Conservation (phyloP, 2,797 vertebrate genomes). For the Ptychadena robeensis region DNA sequence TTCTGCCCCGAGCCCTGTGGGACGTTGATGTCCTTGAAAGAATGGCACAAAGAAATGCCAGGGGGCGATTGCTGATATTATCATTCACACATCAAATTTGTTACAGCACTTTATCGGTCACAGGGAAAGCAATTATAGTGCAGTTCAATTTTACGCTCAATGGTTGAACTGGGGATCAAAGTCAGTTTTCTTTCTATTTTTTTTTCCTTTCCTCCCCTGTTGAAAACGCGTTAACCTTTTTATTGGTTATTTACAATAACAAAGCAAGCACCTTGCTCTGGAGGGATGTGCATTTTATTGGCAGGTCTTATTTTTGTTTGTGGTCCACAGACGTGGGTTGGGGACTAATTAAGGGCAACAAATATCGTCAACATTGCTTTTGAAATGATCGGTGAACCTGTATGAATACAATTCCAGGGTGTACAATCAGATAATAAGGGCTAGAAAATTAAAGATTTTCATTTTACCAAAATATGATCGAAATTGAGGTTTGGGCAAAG, state of each 20-base stretch:
- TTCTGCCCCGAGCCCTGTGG: constrained; percentile 80
- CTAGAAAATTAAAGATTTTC: no score
- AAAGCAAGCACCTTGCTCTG: constrained; percentile 20
- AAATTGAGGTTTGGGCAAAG: no score
- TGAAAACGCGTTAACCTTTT: constrained; percentile 73
- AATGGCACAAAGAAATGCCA: constrained; percentile 80
- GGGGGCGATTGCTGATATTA: constrained; percentile 87
- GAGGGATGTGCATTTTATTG: background rate
- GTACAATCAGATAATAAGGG: no score
- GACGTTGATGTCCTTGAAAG: constrained; percentile 84
- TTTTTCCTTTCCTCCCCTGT: constrained; percentile 61
- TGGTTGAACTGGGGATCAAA: constrained; percentile 90
- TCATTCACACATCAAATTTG: constrained; percentile 92
- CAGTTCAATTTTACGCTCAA: constrained; percentile 89
- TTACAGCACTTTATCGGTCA: constrained; percentile 93
- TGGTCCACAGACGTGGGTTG: constrained; percentile 55
- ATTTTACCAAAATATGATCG: no score
- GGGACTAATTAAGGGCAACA: background rate
- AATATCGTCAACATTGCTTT: background rate
- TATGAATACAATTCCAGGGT: no score
- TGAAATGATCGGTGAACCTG: background rate
- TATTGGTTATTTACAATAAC: constrained; percentile 78
- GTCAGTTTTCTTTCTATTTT: constrained; percentile 72
- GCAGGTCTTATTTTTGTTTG: background rate
- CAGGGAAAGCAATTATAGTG: constrained; percentile 93